phyloP scores from a whole-genome alignment of 1,140 invertebrate genomes.

The Druon quercuslanigerum region DNA sequence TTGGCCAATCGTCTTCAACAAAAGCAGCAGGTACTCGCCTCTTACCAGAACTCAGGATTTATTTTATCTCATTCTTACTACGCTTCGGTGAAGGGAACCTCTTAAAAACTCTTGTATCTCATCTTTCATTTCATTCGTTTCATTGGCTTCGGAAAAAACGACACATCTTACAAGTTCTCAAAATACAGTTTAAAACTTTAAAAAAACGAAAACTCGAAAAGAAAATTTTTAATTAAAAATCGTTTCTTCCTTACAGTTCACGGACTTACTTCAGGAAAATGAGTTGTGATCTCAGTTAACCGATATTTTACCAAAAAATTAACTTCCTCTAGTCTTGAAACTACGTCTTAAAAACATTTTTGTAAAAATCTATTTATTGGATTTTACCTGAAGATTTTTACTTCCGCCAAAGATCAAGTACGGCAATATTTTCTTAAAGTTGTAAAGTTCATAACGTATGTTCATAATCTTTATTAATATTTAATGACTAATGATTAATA shows the following conservation, averaged over 20 bases:
- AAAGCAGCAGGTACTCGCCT: slow-evolving; percentile 72
- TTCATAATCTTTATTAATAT: neutral
- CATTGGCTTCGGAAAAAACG: slow-evolving; percentile 32
- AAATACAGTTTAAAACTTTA: neutral
- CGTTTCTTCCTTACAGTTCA: neutral
- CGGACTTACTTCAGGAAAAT: neutral
- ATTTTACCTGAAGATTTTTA: neutral
- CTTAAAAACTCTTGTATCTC: slow-evolving; percentile 55
- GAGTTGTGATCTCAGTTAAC: neutral
- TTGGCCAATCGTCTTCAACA: slow-evolving; percentile 59
- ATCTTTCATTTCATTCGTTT: slow-evolving; percentile 38
- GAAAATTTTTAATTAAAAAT: neutral
- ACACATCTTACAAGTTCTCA: neutral
- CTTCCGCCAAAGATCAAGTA: neutral
- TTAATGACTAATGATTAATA: slow-evolving; percentile 7
- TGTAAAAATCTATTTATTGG: neutral
- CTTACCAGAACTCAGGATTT: slow-evolving; percentile 65
- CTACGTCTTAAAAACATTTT: slow-evolving; percentile 4
- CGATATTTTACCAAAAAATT: neutral
- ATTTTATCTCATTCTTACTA: slow-evolving; percentile 58
- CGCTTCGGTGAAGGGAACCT: slow-evolving; percentile 62
- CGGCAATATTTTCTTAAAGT: neutral
- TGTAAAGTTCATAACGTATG: slow-evolving; percentile 1
- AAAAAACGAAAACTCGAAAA: too few species aligned
- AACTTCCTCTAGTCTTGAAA: neutral